Conservation (phyloP, 2,888 invertebrate genomes). For the Ptychoptera albimana region DNA sequence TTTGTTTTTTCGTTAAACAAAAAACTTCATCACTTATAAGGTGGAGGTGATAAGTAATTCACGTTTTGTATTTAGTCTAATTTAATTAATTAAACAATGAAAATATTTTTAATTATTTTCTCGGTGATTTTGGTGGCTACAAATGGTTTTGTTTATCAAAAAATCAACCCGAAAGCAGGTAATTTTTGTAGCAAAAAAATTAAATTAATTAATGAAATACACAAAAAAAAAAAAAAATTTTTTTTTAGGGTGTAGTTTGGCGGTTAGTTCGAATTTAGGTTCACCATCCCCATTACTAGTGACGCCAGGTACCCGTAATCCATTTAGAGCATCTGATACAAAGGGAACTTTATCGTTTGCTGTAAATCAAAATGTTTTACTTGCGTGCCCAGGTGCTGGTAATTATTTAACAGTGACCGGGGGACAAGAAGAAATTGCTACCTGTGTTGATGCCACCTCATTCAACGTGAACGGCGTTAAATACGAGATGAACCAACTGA, state of each 20-base stretch:
- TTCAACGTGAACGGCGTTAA: constrained; percentile 9
- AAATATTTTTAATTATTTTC: too few relatives aligned
- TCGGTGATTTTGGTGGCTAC: too few relatives aligned
- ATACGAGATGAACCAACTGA: constrained; percentile 13
- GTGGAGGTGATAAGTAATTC: too few relatives aligned
- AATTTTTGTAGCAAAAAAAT: background rate
- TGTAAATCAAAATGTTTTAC: constrained; percentile 12
- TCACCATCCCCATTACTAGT: constrained; percentile 4
- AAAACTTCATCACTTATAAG: too few relatives aligned
- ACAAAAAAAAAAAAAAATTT: too few relatives aligned
- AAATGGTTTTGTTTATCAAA: too few relatives aligned
- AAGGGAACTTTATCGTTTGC: constrained; percentile 12
- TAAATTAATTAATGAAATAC: too few relatives aligned
- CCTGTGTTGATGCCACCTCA: constrained; percentile 9
- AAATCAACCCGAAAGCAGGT: too few relatives aligned
- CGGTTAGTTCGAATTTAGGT: constrained; percentile 4
- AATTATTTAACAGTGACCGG: constrained; percentile 13
- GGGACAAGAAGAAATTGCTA: constrained; percentile 7
- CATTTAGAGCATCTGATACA: constrained; percentile 15
- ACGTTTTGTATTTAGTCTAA: too few relatives aligned
- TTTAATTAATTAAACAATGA: too few relatives aligned
- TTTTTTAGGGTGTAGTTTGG: constrained; percentile 3
- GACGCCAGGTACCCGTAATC: constrained; percentile 5
- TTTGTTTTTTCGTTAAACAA: too few relatives aligned
- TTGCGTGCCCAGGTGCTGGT: constrained; percentile 19